Base-by-base conservation (phyloP, 2,113 vertebrate species). In the Morone chrysops region DNA sequence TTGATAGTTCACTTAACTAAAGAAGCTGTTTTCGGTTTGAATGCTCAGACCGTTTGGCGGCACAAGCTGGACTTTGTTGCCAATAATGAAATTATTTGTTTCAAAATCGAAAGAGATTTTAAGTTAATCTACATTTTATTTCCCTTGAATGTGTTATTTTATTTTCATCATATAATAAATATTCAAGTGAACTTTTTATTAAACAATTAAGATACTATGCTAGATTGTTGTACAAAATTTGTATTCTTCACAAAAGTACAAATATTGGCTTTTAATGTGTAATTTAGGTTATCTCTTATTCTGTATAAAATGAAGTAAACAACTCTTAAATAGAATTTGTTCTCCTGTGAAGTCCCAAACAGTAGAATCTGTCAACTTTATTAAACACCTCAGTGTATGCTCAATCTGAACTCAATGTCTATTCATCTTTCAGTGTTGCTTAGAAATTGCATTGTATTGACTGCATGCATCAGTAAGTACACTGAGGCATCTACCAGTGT, bases 11-110 rank as follows among this genome's bases (percentile, higher is more conserved):
- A 97, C 96, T 96, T 92, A 89, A 86, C 70, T 91, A 93, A 94
- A 94, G 95, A 96, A 97, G 96, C 97, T 98, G 97, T 99, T 97
- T 96, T 94, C 96, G 96, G 97, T 97, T 97, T 97, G 95, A 95
- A 91, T 81, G 88, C 93, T 95, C 92, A 96, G 96, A 97, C 97
- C 96, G 96, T 96, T 97, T 98, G 97, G 97, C 97, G 96, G 97
- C 97, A 99, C 96, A 98, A 99, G 97, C 98, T 99, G 98, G 98
- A 98, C 98, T 99, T 99, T 98, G 97, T 99, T 98, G 98, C 98
- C 97, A 97, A 97, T 95, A 95, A 96, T 95, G 96, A 97, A 96
- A 97, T 93, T 93, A 96, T 97, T 96, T 96, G 96, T 97, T 97
- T 97, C 95, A 95, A 95, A 96, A 96, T 94, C 80, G 72, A 94